Evolutionary conservation across 2,888 invertebrate genomes (phyloP), one percentile per base, ranked within the genome.

Genomic region (Epinotia bilunana): DNA sequence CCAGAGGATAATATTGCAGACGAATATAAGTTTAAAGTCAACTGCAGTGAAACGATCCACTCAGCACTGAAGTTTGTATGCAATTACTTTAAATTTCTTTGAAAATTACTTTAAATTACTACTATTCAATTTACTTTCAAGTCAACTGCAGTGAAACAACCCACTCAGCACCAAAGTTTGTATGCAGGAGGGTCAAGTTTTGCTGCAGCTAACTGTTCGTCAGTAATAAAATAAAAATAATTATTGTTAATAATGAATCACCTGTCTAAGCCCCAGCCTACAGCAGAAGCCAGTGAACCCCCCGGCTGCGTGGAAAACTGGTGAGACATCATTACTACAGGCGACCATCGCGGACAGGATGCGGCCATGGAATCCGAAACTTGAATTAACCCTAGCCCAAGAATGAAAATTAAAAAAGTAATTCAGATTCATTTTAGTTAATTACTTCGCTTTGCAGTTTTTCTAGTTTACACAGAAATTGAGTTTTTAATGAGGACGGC

Each of bases 241-340:
- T 33, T 7, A 33, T 6, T 33, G 7, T 57, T 71, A 63, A 63
- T 20, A 57, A 60, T 5, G 0, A 16, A 55, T 65, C 33, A 91
- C 93, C 92, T 89, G 79, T 93, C 91, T 39, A 92, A 80, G 12
- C 92, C 91, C 92, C 92, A 93, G 49, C 93, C 93, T 16, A 93
- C 76, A 6, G 91, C 91, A 5, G 81, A 80, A 0, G 86, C 92
- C 16, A 77, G 65, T 1, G 86, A 82, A 1, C 88, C 88, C 3
- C 80, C 81, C 3, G 74, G 78, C 11, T 78, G 80, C 23, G 87
- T 78, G 13, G 80, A 69, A 72, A 88, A 88, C 74, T 88, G 87
- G 78, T 92, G 90, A 1, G 92, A 91, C 86, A 93, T 91, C 62
- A 92, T 73, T 1, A 88, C 76, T 23, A 91, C 78, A 0, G 92